Base-by-base conservation (phyloP, 1,140 invertebrate genomes). In the Drosophila funebris region DNA sequence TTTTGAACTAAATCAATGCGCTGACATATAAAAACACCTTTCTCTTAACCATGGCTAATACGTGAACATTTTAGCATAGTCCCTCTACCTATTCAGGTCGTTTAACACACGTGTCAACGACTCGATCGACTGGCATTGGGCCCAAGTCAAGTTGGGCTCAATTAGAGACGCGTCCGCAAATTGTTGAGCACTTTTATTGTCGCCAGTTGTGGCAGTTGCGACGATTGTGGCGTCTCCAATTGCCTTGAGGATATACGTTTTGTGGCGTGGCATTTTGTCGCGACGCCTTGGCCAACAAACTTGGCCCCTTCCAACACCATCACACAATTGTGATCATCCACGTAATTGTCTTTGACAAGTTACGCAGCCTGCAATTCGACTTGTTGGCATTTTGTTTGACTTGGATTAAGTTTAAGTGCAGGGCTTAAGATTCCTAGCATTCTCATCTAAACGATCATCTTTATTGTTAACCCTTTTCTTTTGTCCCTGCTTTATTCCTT, bases 271-370 rank as follows among this genome's bases (percentile, higher is more conserved):
- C 76, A 90, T 90, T 89, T 90, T 75, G 84, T 89, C 84, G 84
- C 79, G 79, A 79, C 78, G 79, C 84, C 76, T 79, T 71, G 54
- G 37, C 48, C 53, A 63, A 22, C 24, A 41, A 36, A 29, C 16
- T 43, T 36, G 33, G n/a, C n/a, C n/a, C n/a, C n/a, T 29, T 76
- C 72, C 29, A 31, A 31, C n/a, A n/a, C n/a, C 24, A 68, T 81
- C 58, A 71, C 48, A 73, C 74, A 78, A 76, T 71, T 69, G 41
- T 62, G 57, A 66, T 60, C 46, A 63, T 63, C 54, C 70, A 29
- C 62, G 87, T 90, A 90, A 90, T 90, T 90, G 87, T 63, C 78
- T 73, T 81, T 90, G 78, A 90, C 87, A 90, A 73, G 70, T 52
- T 78, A 54, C 58, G 69, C 66, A 43, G 76, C 61, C 54, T 52